A percentile compares a stretch with the other conserved stretches of the same genome.
These are phyloP conservation scores for Laticauda colubrina DNA, from an alignment of 2,113 vertebrate species.

Conservation along the genomic window DNA sequence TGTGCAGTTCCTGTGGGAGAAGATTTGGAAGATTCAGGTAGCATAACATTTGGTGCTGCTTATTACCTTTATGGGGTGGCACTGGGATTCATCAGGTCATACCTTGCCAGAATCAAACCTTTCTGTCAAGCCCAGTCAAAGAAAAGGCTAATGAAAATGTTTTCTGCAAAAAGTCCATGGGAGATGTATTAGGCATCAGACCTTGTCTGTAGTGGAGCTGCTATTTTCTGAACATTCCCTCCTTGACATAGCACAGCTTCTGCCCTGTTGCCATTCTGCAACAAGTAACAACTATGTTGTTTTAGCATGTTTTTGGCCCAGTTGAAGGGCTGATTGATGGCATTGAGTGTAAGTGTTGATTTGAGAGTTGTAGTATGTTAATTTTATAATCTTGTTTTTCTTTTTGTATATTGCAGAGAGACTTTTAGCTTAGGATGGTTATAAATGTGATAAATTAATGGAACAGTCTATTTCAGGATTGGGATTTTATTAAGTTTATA, in stretches of 20 bases:
- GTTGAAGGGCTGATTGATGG: background rate
- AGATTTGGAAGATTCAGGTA: background rate
- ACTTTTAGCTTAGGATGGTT: background rate
- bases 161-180: background rate
- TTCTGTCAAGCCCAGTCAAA: background rate
- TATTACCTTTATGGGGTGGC: background rate
- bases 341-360: background rate
- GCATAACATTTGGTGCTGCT: background rate
- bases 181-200: background rate
- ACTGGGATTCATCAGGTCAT: background rate
- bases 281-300: background rate
- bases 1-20: background rate
- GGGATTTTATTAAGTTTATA: background rate
- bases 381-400: background rate
- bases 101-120: background rate
- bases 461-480: background rate
- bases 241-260: background rate
- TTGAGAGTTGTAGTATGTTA: background rate
- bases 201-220: background rate
- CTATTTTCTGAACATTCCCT: background rate
- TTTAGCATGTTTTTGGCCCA: background rate
- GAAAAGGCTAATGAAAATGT: background rate
- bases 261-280: background rate
- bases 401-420: background rate
- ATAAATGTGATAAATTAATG: background rate